Conservation (phyloP, 1,140 invertebrate species). For the Microplitis demolitor region DNA sequence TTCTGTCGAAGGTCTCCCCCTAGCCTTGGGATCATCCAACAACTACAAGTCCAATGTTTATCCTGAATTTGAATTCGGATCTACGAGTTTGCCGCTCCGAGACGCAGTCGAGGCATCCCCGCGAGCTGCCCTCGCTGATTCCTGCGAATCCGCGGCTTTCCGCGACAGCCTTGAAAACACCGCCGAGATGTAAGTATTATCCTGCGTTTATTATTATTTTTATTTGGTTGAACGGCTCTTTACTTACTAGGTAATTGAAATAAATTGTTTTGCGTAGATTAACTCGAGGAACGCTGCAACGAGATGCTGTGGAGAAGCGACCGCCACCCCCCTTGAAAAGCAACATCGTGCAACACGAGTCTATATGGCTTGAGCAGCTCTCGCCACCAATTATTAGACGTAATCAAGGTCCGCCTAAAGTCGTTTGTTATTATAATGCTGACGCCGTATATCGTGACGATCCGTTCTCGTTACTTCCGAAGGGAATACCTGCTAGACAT, state of each 20-base stretch:
- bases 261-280: constrained; percentile 21
- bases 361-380: constrained; percentile 57
- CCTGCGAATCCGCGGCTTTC: no score
- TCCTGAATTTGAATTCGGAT: constrained; percentile 42
- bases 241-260: no score
- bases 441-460: constrained; percentile 70
- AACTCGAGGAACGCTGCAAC: constrained; percentile 54
- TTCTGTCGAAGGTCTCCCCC: constrained; percentile 63
- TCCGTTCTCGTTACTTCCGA: constrained; percentile 69
- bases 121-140: no score
- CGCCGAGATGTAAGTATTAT: neutral
- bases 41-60: constrained; percentile 2
- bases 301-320: constrained; percentile 73
- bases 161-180: no score
- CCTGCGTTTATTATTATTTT: constrained; percentile 13
- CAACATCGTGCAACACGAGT: constrained; percentile 43
- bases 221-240: neutral
- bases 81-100: constrained; percentile 60
- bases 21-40: constrained; percentile 26
- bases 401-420: constrained; percentile 41
- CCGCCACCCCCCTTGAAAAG: constrained; percentile 55
- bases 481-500: constrained; percentile 70
- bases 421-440: constrained; percentile 74
- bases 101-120: constrained; percentile 61
- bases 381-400: constrained; percentile 49